These are phyloP conservation scores for Platysternon megacephalum DNA, from an alignment of 2,113 vertebrate genomes.

Conservation along the genomic window DNA sequence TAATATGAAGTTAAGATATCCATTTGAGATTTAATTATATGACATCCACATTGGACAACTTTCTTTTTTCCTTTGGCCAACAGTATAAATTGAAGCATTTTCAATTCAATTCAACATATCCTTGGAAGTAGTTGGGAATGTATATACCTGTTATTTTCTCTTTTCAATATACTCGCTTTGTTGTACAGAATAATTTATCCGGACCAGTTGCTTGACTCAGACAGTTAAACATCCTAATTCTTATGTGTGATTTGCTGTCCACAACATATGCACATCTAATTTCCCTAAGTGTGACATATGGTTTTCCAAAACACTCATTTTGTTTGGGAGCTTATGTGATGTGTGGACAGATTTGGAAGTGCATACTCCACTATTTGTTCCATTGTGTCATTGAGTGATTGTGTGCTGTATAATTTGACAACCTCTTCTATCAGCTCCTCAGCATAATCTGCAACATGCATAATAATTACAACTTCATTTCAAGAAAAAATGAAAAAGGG, in stretches of 20 bases:
- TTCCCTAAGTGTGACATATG: constrained; percentile 56
- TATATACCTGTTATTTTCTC: not conserved
- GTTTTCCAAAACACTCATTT: constrained; percentile 30
- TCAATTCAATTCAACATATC: not conserved
- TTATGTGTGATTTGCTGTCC: constrained; percentile 26
- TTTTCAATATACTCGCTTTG: not conserved
- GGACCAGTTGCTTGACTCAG: not conserved
- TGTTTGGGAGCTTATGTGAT: constrained; percentile 15
- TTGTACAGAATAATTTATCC: constrained; percentile 20
- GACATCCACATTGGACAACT: not conserved
- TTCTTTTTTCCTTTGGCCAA: not conserved
- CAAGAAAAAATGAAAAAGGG: constrained; percentile 31
- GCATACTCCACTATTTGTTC: constrained; percentile 15
- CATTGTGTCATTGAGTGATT: constrained; percentile 60
- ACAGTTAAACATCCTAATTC: constrained; percentile 5
- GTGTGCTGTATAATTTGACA: constrained; percentile 60
- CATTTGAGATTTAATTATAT: not conserved
- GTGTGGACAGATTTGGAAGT: constrained; percentile 33
- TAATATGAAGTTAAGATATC: not conserved
- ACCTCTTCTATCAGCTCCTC: constrained; percentile 64
- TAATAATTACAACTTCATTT: constrained; percentile 60
- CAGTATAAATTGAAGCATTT: accelerated
- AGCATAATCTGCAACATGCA: constrained; percentile 64
- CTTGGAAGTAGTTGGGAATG: not conserved
- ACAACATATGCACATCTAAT: constrained; percentile 49